Conservation (phyloP, 2,888 invertebrate genomes). For the Parascotia fuliginaria region DNA sequence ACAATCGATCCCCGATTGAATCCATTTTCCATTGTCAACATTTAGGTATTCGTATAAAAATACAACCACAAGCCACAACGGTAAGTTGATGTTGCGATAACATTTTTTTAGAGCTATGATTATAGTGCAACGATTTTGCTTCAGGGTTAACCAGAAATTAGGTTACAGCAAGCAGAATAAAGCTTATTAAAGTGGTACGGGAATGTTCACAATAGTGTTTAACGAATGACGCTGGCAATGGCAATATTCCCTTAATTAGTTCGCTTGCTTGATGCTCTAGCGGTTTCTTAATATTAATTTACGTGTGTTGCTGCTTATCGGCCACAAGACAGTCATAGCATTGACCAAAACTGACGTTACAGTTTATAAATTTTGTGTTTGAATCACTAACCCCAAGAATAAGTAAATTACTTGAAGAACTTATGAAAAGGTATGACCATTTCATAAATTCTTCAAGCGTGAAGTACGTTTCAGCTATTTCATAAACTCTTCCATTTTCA, state of each 20-base stretch:
- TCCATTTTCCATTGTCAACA: slow-evolving; percentile 15
- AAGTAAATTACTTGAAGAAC: no score
- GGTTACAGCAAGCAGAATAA: neutral
- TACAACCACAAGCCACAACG: neutral
- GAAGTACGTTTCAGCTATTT: no score
- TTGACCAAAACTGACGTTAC: no score
- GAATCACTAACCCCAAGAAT: no score
- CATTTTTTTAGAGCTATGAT: slow-evolving; percentile 2
- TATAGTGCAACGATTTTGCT: neutral
- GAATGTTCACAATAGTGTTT: neutral
- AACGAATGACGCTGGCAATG: neutral
- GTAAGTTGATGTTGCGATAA: neutral
- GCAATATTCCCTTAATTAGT: slow-evolving; percentile 3
- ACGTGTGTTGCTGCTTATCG: neutral
- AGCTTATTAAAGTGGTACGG: neutral
- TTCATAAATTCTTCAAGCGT: no score
- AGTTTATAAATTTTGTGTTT: no score
- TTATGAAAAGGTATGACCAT: no score
- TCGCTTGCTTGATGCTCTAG: neutral
- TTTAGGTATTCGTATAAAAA: neutral
- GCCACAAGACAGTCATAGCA: neutral
- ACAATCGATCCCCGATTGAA: slow-evolving; percentile 15
- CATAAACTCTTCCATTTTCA: no score
- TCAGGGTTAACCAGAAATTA: neutral
- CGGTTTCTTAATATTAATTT: neutral